These are phyloP conservation scores for Tethya wilhelma DNA, from an alignment of 37 sponge, comb jelly and placozoan genomes.

Conservation along the genomic window DNA sequence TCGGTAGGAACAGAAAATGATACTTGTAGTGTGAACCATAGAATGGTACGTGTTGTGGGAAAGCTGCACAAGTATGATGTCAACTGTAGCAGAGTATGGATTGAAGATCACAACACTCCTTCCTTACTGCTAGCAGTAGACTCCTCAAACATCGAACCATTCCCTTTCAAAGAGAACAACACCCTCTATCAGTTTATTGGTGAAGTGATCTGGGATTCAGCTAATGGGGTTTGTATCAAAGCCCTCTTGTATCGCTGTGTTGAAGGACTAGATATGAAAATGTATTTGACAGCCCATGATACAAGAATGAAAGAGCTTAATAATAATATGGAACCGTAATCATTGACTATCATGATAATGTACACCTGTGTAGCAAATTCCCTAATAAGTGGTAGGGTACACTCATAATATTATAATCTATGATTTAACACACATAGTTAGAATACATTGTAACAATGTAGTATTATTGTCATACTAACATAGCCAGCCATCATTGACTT, in stretches of 20 bases:
- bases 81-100: constrained; percentile 4
- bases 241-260: constrained; percentile 37
- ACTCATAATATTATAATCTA: not conserved
- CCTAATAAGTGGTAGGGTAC: not conserved
- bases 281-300: constrained; percentile 19
- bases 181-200: constrained; percentile 49
- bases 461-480: no score
- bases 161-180: constrained; percentile 19
- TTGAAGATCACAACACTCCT: constrained; percentile 7
- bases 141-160: constrained; percentile 31
- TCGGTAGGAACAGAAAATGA: not conserved
- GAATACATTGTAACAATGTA: not conserved
- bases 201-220: constrained; percentile 13
- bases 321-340: not conserved
- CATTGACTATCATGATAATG: not conserved
- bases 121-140: constrained; percentile 28
- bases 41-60: constrained; percentile 28
- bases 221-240: not conserved
- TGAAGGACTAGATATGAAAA: constrained; percentile 21
- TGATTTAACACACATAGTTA: not conserved
- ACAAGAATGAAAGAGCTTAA: constrained; percentile 19
- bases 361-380: not conserved
- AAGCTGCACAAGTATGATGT: constrained; percentile 7
- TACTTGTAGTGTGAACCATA: not conserved
- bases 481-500: constrained; percentile 10